phyloP scores from a whole-genome alignment of 2,797 vertebrate species.

The Clamator glandarius region DNA sequence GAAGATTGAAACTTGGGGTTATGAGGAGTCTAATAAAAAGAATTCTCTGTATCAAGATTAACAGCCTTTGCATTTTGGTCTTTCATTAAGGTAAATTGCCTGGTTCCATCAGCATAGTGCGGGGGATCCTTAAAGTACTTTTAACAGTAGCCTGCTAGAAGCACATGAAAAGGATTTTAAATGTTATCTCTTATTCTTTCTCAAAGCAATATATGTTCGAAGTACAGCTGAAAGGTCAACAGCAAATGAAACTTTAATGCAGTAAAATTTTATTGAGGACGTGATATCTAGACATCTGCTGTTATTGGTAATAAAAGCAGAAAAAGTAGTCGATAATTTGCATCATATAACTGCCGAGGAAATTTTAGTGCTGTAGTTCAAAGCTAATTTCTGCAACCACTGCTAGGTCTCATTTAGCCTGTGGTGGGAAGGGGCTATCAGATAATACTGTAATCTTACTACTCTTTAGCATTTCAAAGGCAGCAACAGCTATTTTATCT shows the following conservation, averaged over 20 bases:
- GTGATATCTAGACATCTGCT: background rate
- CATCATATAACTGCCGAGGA: background rate
- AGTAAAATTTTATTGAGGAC: conserved; percentile 30
- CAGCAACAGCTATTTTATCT: background rate
- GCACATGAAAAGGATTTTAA: background rate
- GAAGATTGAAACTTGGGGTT: background rate
- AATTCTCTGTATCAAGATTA: background rate
- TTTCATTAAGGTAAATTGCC: background rate
- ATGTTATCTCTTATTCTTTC: background rate
- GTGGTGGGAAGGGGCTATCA: background rate
- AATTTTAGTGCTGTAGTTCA: conserved; percentile 28
- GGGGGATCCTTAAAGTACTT: background rate
- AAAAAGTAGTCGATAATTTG: background rate
- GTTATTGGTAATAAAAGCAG: background rate
- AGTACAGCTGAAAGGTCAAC: background rate
- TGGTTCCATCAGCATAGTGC: background rate
- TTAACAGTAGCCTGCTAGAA: background rate
- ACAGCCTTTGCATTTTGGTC: background rate
- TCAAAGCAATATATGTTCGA: background rate
- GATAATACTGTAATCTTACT: background rate
- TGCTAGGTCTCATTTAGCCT: background rate
- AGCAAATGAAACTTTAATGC: background rate
- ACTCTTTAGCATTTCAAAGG: conserved; percentile 38
- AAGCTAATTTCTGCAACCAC: background rate
- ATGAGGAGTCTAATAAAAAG: background rate